Evolutionary conservation across 2,888 invertebrate genomes (phyloP), one percentile per base, ranked within the genome.

Genomic region (Acronicta leporina): DNA sequence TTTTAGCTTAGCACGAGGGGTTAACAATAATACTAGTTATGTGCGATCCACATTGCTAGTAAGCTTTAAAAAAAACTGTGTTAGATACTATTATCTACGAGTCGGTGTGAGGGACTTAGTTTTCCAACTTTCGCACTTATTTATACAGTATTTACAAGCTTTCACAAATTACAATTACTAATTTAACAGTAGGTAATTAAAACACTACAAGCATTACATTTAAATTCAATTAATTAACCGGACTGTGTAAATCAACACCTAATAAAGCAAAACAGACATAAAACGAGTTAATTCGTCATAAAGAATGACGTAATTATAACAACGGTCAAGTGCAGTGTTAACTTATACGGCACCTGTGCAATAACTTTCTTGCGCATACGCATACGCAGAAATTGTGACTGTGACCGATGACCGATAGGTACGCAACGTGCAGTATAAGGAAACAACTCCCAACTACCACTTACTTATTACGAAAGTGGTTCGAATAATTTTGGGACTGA

Each of bases 331-430:
- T 78, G 68, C 70, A 73, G 67, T 73, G 75, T 73, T 73, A 79
- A 69, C 53, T 52, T 27, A 60, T 55, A 50, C 53, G 61, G 73
- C 79, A 79, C 75, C 76, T 75, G 79, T 47, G 64, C 65, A 63
- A 69, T 75, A 68, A 79, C 86, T 85, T 84, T 84, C 84, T 73
- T 84, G 68, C 66, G 64, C 71, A 42, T 41, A 4, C 20, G 20
- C 20, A 20, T 75, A 40, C 25, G 30, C 33, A 10, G 33, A 33
- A 65, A 43, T 38, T 51, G 30, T 55, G 45, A 68, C 54, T 57
- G 60, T 56, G 57, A 62, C 63, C n/a, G n/a, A n/a, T n/a, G n/a
- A n/a, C n/a, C n/a, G n/a, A n/a, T n/a, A 45, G 63, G 57, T 60
- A 65, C 58, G 60, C 65, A 27, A 10, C 42, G 15, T 41, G 48